phyloP scores from a whole-genome alignment of 2,888 invertebrate species.

The Eristalinus sepulchralis region DNA sequence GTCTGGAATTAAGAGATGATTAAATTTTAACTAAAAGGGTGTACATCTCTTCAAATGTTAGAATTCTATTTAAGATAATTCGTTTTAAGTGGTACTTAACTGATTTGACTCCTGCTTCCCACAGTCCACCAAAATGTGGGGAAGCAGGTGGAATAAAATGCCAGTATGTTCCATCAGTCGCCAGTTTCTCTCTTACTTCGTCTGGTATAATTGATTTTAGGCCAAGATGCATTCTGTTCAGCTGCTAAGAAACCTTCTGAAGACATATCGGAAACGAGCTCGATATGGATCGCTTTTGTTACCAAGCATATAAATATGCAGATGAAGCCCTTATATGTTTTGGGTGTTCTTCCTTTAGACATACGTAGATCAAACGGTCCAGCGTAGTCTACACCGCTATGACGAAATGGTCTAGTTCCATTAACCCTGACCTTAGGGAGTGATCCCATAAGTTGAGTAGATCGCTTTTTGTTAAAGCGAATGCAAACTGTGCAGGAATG shows the following conservation, averaged over 20 bases:
- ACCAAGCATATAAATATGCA: conserved; percentile 18
- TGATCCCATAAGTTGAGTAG: conserved; percentile 50
- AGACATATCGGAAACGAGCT: conserved; percentile 23
- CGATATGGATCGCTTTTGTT: conserved; percentile 17
- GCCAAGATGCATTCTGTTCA: no score
- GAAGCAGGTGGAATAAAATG: neutral
- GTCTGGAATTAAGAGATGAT: neutral
- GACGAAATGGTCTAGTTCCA: conserved; percentile 3
- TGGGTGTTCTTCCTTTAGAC: conserved; percentile 11
- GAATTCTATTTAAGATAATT: neutral
- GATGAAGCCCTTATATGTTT: conserved; percentile 17
- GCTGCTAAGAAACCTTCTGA: conserved; percentile 17
- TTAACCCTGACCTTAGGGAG: conserved; percentile 40
- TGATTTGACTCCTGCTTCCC: no score
- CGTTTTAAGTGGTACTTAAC: neutral
- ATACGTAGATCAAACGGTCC: conserved; percentile 49
- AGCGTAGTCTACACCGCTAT: conserved; percentile 40
- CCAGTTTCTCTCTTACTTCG: no score
- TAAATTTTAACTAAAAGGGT: neutral
- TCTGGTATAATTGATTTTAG: no score
- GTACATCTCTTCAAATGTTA: neutral
- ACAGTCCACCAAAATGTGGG: neutral
- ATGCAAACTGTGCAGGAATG: neutral
- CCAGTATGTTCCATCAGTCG: neutral
- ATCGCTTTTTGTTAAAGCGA: conserved; percentile 6